These are phyloP conservation scores for Seriola aureovittata DNA, from an alignment of 2,113 vertebrate genomes.

Conservation along the genomic window DNA sequence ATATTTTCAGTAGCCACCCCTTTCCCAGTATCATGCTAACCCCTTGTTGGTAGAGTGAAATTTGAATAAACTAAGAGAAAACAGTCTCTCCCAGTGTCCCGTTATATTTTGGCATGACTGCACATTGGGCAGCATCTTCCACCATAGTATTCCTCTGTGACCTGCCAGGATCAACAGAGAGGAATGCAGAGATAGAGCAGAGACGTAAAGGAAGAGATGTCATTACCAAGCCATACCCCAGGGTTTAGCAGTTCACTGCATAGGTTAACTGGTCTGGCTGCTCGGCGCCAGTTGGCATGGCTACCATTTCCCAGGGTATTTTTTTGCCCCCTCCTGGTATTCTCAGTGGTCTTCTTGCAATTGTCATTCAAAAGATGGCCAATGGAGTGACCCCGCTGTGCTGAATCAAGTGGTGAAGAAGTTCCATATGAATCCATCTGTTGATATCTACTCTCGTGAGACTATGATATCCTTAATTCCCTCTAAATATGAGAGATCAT, in stretches of 20 bases:
- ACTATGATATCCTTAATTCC: slow-evolving; percentile 43
- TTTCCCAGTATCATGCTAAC: slow-evolving; percentile 33
- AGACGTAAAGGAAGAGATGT: slow-evolving; percentile 65
- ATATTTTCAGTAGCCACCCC: slow-evolving; percentile 66
- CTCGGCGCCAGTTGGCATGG: slow-evolving; percentile 78
- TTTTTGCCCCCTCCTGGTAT: slow-evolving; percentile 50
- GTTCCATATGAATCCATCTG: slow-evolving; percentile 48
- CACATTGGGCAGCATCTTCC: slow-evolving; percentile 41
- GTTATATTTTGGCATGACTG: slow-evolving; percentile 51
- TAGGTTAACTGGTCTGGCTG: slow-evolving; percentile 81
- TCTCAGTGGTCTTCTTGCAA: slow-evolving; percentile 51
- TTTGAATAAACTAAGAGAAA: slow-evolving; percentile 67
- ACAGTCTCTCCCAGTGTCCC: slow-evolving; percentile 8
- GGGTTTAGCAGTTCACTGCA: slow-evolving; percentile 75
- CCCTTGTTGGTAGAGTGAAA: slow-evolving; percentile 60
- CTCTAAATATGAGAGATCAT: slow-evolving; percentile 55
- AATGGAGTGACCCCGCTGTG: slow-evolving; percentile 33
- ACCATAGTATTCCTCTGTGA: slow-evolving; percentile 57
- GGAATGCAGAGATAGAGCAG: slow-evolving; percentile 51
- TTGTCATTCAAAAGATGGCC: slow-evolving; percentile 70
- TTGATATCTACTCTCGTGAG: slow-evolving; percentile 50
- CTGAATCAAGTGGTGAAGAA: slow-evolving; percentile 39
- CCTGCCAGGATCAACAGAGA: slow-evolving; percentile 60
- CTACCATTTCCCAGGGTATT: slow-evolving; percentile 74
- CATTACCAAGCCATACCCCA: slow-evolving; percentile 74